These are phyloP conservation scores for Lycodopsis pacificus DNA, from an alignment of 2,797 vertebrate species.

Conservation along the genomic window DNA sequence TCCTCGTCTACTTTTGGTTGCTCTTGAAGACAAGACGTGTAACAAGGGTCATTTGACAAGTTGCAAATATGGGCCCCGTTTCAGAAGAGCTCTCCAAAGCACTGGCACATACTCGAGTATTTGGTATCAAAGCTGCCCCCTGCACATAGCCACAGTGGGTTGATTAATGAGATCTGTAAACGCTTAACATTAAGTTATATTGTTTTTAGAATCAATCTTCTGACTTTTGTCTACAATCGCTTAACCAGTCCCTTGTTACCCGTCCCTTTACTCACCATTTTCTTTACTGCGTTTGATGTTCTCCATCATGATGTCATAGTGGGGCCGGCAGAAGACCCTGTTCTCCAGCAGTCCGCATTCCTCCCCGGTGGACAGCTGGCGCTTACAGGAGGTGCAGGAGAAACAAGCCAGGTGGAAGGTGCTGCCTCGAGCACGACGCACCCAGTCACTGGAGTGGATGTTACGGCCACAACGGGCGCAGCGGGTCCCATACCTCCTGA, in stretches of 20 bases:
- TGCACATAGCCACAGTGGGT: neutral
- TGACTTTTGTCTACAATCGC: neutral
- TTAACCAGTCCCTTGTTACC: neutral
- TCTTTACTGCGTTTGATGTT: constrained; percentile 92
- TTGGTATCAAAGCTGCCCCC: neutral
- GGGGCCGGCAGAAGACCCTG: constrained; percentile 92
- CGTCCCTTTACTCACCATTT: constrained; percentile 84
- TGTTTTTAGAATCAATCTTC: neutral
- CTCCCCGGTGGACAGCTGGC: constrained; percentile 95
- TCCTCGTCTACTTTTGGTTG: constrained; percentile 89
- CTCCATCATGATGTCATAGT: constrained; percentile 94
- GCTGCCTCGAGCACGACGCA: constrained; percentile 92
- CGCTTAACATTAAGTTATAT: too few relatives aligned
- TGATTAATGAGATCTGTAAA: neutral
- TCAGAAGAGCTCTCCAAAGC: neutral
- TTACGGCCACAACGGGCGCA: constrained; percentile 96
- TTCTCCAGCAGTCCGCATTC: constrained; percentile 96
- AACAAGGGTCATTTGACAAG: neutral
- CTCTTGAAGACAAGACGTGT: constrained; percentile 74
- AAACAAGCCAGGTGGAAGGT: constrained; percentile 97
- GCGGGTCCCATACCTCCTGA: constrained; percentile 93
- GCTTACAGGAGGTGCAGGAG: constrained; percentile 95
- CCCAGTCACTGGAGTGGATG: constrained; percentile 96
- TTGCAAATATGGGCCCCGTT: neutral
- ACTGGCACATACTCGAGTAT: neutral